phyloP scores from a whole-genome alignment of 2,797 vertebrate species.

The Falco cherrug region DNA sequence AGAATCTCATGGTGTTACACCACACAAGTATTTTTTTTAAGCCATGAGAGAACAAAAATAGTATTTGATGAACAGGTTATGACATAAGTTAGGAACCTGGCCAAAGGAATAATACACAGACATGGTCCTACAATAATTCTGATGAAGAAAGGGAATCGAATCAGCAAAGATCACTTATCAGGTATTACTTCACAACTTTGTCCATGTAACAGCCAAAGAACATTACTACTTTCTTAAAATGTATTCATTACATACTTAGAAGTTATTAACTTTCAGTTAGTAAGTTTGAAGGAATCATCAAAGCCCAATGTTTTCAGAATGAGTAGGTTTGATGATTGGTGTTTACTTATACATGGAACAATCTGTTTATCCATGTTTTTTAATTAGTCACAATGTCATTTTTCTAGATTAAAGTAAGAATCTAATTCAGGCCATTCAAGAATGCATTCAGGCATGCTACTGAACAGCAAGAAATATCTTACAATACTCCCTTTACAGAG shows the following conservation, averaged over 20 bases:
- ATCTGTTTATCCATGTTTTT: neutral
- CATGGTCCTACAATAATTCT: neutral
- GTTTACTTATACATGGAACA: no score
- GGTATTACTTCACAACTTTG: neutral
- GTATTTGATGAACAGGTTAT: neutral
- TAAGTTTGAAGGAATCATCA: neutral
- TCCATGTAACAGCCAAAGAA: neutral
- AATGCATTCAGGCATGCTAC: neutral
- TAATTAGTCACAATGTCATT: neutral
- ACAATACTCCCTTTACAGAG: neutral
- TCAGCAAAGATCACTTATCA: neutral
- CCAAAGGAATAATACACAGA: neutral
- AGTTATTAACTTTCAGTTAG: neutral
- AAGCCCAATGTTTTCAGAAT: neutral
- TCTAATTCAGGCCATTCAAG: neutral
- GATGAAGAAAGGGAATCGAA: neutral
- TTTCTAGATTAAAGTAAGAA: neutral
- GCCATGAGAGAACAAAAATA: neutral
- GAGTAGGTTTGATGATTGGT: neutral
- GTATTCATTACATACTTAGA: neutral
- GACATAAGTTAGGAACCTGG: neutral
- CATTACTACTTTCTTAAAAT: neutral
- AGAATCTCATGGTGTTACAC: neutral
- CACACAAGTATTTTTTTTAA: neutral
- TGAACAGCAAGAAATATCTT: neutral